Evolutionary conservation across 2,888 invertebrate species (phyloP).

Genomic region (Plebejus anna): DNA sequence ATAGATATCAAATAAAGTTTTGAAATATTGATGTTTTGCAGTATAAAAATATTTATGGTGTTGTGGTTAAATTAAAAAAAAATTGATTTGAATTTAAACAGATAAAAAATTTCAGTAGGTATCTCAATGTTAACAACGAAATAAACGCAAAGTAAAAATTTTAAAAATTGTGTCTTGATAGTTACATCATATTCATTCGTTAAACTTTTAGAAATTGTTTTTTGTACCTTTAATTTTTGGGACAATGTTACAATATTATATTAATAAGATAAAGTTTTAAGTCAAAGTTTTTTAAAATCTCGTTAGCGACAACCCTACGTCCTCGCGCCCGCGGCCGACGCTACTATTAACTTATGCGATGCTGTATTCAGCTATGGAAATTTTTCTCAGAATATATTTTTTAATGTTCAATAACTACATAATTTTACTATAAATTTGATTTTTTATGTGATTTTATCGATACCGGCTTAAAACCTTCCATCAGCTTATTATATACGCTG

Average conservation of each 20-base stretch:
- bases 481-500: background rate
- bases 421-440: slow-evolving; percentile 16
- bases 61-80: background rate
- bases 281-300: background rate
- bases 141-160: background rate
- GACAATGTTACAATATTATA: background rate
- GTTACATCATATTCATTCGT: background rate
- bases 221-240: background rate
- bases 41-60: background rate
- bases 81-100: no score
- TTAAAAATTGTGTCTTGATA: no score
- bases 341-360: slow-evolving; percentile 74
- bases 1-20: background rate
- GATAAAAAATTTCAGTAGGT: no score
- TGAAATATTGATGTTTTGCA: background rate
- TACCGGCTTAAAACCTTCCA: background rate
- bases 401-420: slow-evolving; percentile 32
- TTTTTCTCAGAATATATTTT: slow-evolving; percentile 45
- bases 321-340: slow-evolving; percentile 63
- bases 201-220: background rate
- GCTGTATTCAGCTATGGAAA: slow-evolving; percentile 63
- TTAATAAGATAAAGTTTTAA: background rate
- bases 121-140: background rate
- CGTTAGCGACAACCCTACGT: slow-evolving; percentile 46
- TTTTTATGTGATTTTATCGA: slow-evolving; percentile 30